Conservation (phyloP, 2,888 invertebrate genomes). For the Busseola fusca region DNA sequence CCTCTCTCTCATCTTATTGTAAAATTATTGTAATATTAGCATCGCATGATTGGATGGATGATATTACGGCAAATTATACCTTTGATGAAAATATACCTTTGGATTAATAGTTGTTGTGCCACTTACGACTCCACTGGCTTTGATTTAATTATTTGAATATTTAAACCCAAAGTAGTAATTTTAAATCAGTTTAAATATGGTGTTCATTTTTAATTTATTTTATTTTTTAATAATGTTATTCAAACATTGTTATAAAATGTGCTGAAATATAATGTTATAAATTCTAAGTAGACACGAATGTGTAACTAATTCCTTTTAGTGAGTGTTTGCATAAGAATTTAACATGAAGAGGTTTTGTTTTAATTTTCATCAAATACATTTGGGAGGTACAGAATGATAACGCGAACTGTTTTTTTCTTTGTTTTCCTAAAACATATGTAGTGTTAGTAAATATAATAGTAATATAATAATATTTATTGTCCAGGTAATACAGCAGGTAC, state of each 20-base stretch:
- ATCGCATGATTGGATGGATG: not conserved
- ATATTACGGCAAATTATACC: not conserved
- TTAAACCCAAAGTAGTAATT: not conserved
- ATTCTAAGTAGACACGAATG: too few species aligned
- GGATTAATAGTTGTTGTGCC: not conserved
- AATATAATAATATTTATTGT: too few species aligned
- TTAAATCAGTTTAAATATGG: not conserved
- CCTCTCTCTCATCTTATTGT: not conserved
- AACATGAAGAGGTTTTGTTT: not conserved
- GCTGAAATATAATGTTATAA: not conserved
- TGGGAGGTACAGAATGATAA: not conserved
- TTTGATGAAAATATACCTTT: not conserved
- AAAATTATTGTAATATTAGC: not conserved
- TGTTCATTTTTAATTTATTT: not conserved
- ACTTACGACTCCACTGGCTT: not conserved
- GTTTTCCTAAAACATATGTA: too few species aligned
- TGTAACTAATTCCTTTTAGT: too few species aligned
- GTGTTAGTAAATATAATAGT: too few species aligned
- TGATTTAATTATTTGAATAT: not conserved
- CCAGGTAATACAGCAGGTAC: too few species aligned
- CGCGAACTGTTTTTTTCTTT: too few species aligned
- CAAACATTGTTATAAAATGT: not conserved
- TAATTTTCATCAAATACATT: not conserved
- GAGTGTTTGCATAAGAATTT: not conserved
- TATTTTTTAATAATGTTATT: not conserved